Conservation (phyloP, 2,888 invertebrate genomes). For the Callimorpha dominula region DNA sequence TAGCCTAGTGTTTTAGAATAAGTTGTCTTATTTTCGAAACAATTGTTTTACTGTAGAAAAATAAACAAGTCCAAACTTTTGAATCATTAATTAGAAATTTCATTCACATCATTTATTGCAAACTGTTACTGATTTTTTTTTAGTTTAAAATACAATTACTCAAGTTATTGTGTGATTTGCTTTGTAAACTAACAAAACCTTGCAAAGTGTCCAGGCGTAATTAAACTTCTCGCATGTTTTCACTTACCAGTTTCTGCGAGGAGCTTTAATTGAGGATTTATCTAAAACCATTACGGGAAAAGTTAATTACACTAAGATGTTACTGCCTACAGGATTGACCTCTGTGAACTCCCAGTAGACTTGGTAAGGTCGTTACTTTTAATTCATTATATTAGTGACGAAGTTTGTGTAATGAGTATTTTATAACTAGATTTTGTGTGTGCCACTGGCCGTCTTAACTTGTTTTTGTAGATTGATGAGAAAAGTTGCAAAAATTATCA, state of each 20-base stretch:
- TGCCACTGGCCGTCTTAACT: not conserved
- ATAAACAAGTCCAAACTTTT: not conserved
- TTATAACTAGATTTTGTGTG: not conserved
- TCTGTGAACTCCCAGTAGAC: not conserved
- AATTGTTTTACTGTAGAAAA: not conserved
- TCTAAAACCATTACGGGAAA: slow-evolving; percentile 18
- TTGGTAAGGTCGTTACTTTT: not conserved
- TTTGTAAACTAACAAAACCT: too few species aligned
- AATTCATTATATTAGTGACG: slow-evolving; percentile 6
- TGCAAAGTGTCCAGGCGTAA: not conserved
- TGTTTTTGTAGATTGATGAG: not conserved
- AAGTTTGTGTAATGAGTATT: not conserved
- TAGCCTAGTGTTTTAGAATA: too few species aligned
- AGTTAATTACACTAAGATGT: slow-evolving; percentile 17
- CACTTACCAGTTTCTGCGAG: slow-evolving; percentile 5
- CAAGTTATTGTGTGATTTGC: too few species aligned
- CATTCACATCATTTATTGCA: too few species aligned
- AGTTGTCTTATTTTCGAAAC: not conserved
- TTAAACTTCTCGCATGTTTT: slow-evolving; percentile 6
- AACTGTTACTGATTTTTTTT: too few species aligned
- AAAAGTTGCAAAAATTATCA: not conserved
- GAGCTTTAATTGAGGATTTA: slow-evolving; percentile 11
- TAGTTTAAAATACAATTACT: too few species aligned
- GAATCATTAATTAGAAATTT: too few species aligned
- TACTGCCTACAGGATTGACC: slow-evolving; percentile 6